Evolutionary conservation across 2,113 vertebrate genomes (phyloP).

Genomic region (Sitta europaea): DNA sequence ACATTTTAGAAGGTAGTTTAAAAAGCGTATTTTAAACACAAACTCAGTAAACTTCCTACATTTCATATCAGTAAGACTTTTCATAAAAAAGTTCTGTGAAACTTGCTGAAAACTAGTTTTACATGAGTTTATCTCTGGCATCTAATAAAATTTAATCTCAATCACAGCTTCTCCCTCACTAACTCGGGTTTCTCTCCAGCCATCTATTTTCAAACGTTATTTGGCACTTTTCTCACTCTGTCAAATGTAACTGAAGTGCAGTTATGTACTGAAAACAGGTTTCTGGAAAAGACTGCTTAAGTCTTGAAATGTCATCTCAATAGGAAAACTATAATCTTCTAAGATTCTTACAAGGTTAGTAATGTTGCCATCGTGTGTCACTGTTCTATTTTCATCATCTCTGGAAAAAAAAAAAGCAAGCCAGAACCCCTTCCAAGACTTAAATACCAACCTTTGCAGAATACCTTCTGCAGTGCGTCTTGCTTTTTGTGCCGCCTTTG

Average conservation of each 20-base stretch:
- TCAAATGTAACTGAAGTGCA: background rate
- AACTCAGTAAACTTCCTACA: background rate
- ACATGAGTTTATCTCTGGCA: background rate
- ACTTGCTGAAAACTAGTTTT: background rate
- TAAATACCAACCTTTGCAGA: slow-evolving; percentile 75
- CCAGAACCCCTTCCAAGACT: background rate
- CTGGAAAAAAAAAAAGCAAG: background rate
- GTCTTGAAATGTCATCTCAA: background rate
- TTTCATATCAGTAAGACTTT: background rate
- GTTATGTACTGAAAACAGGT: background rate
- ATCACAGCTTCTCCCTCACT: background rate
- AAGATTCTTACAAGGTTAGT: background rate
- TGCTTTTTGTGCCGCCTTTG: slow-evolving; percentile 78
- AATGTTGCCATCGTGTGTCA: background rate
- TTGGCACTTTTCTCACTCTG: background rate
- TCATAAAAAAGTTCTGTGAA: background rate
- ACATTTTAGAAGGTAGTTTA: background rate
- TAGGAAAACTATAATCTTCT: background rate
- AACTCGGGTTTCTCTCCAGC: background rate
- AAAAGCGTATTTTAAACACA: background rate
- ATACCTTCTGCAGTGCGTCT: slow-evolving; percentile 78
- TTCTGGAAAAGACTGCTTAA: background rate
- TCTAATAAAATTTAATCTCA: background rate
- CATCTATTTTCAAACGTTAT: background rate
- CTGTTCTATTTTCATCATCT: background rate